Base-by-base conservation (phyloP, 2,113 vertebrate species). In the Oryzias celebensis region DNA sequence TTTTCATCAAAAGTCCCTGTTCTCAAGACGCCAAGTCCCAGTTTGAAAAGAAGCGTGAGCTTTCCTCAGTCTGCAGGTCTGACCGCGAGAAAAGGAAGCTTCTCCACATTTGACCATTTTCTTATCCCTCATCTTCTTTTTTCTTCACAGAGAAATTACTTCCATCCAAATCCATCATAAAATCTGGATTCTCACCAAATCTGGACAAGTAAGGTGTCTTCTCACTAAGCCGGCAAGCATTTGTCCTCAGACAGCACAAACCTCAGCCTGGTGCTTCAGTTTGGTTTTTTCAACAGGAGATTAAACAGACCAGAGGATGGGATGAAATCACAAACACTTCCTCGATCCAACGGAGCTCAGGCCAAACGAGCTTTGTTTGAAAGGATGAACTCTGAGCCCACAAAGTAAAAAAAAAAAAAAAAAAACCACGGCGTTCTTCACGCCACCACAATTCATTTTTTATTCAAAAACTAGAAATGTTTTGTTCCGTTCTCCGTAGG, bases 301-400 rank as follows among this genome's bases (percentile, higher is more conserved):
- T 12, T 36, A 1, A 88, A 76, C 50, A 79, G 77, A 62, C 50
- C 64, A 1, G 1, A n/a, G 26, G 93, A 95, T 54, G 43, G 91
- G 67, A 91, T 92, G 73, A 92, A 93, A 49, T 94, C 95, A 0
- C 94, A 95, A 85, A 96, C 94, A 0, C 89, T 96, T 22, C 93
- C 93, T 0, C 91, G 94, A 22, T 86, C 86, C 17, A 77, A 70
- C 0, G 93, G 90, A 4, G 85, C 94, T 0, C 95, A 96, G 66
- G 90, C 92, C 75, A 94, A 95, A 60, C 94, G 94, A 41, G 93
- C 94, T 0, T 75, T 95, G 26, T 92, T 98, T 1, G 95, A 98
- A 86, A 93, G 94, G 73, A 88, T 95, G 58, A 94, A 96, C 82
- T 93, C 91, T 0, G 93, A 95, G 2, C 64, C 89, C 4, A 61